These are phyloP conservation scores for Synaphobranchus kaupii DNA, from an alignment of 2,797 vertebrate genomes.

Conservation along the genomic window DNA sequence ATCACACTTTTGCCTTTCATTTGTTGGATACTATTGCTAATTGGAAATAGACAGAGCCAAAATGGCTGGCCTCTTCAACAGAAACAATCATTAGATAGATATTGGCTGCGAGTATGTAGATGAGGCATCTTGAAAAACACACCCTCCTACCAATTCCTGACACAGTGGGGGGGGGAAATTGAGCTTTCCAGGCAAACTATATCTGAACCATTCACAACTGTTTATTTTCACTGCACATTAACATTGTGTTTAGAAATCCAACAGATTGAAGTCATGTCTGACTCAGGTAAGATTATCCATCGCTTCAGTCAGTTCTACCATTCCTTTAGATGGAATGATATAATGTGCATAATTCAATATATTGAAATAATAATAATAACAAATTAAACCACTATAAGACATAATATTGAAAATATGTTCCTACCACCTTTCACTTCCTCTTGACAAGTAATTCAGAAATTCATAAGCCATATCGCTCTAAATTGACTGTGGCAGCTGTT, in stretches of 20 bases:
- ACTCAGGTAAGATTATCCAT: constrained; percentile 20
- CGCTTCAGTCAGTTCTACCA: constrained; percentile 13
- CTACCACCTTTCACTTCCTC: not conserved
- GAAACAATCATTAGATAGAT: constrained; percentile 43
- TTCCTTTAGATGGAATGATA: not conserved
- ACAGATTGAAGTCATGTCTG: constrained; percentile 22
- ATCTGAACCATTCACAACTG: not conserved
- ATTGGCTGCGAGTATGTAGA: not conserved
- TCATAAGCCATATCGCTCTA: not conserved
- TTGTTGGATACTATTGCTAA: not conserved
- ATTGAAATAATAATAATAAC: constrained; percentile 24
- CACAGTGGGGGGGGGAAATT: not conserved
- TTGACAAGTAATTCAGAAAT: not conserved
- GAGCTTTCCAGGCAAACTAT: not conserved
- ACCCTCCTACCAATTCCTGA: constrained; percentile 2
- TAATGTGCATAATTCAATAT: constrained; percentile 13
- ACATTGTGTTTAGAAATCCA: constrained; percentile 27
- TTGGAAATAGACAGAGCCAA: constrained; percentile 16
- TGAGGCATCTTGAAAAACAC: not conserved
- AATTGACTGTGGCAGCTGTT: not conserved
- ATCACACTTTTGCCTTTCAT: constrained; percentile 3
- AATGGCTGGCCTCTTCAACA: constrained; percentile 43
- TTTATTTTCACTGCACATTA: constrained; percentile 1
- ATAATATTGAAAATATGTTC: constrained; percentile 13
- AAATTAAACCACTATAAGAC: not conserved